A percentile compares a stretch with the other conserved stretches of the same genome.
Conservation (phyloP, 2,797 vertebrate species). For the Neosilurus hyrtlii region DNA sequence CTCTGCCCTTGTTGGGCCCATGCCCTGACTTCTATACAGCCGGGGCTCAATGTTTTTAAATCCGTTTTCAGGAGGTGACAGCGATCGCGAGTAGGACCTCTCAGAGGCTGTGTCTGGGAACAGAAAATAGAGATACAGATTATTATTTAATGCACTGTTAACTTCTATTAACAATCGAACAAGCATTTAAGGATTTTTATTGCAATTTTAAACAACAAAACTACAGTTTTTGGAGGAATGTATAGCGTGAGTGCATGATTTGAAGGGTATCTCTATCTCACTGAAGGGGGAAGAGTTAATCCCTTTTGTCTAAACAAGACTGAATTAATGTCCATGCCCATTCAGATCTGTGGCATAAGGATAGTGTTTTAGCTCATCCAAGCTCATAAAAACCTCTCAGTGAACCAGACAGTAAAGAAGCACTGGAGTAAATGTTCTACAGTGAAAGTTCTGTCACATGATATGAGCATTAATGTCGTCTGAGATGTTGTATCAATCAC, state of each 20-base stretch:
- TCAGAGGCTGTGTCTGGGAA: conserved; percentile 67
- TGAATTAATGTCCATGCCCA: not conserved
- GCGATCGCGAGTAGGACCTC: conserved; percentile 70
- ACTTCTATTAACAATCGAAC: not conserved
- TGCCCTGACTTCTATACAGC: conserved; percentile 84
- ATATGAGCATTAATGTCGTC: conserved; percentile 13
- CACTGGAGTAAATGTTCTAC: not conserved
- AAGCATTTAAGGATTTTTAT: not conserved
- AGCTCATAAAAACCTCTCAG: conserved; percentile 2
- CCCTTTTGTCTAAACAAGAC: not conserved
- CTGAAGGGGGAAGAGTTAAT: not conserved
- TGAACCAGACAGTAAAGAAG: not conserved
- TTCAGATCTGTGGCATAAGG: not conserved
- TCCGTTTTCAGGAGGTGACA: conserved; percentile 76
- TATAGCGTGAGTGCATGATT: not conserved
- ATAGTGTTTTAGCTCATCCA: not conserved
- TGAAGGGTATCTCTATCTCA: not conserved
- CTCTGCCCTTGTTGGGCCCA: conserved; percentile 76
- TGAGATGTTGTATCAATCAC: not conserved
- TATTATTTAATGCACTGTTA: not conserved
- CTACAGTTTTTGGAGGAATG: not conserved
- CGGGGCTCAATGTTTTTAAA: conserved; percentile 75
- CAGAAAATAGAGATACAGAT: not conserved
- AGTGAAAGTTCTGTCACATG: conserved; percentile 23
- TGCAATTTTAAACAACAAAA: not conserved